Evolutionary conservation across 2,797 vertebrate species (phyloP), one percentile per base, ranked within the genome.

Genomic region (Pangasius krempfi): DNA sequence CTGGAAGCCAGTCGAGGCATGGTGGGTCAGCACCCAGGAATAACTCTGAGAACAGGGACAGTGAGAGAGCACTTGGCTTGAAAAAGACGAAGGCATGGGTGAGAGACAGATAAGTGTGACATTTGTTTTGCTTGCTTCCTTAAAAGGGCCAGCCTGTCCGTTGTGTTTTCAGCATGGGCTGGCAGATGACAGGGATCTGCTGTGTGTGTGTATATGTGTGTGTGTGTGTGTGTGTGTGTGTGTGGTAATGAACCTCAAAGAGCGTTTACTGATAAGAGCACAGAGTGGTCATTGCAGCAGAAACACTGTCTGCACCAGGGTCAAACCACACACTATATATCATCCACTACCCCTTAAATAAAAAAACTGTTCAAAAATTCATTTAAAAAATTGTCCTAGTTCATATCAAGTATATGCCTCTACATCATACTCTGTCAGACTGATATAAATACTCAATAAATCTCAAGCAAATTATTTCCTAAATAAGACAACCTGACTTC

Each of bases 101-200:
- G 87, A 84, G 68, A 81, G 56, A 86, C 84, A 90, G 89, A 88
- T 87, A 88, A 87, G 79, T 82, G 20, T 54, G n/a, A 76, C 66
- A 52, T 86, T 75, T 37, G 12, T 60, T 89, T 70, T 30, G 20
- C 40, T 89, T 86, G 70, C 86, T 90, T 88, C 92, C 89, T 85
- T 92, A 91, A 92, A 93, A 90, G 91, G 92, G 13, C 79, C 86
- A 85, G 85, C 40, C 84, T 92, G 91, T 92, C 89, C 89, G 88
- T 86, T 14, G 52, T 40, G 85, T 87, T 84, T 73, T 91, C 86
- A 88, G 87, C 88, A 70, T 58, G 25, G 81, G 75, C 81, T 86
- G 81, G 56, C 81, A 83, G 89, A 85, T 87, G 85, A 89, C 85
- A 85, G 62, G 72, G 60, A 76, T 44, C 79, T 70, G 76, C 86